phyloP scores from a whole-genome alignment of 2,797 vertebrate species.

The Caiman crocodilus region DNA sequence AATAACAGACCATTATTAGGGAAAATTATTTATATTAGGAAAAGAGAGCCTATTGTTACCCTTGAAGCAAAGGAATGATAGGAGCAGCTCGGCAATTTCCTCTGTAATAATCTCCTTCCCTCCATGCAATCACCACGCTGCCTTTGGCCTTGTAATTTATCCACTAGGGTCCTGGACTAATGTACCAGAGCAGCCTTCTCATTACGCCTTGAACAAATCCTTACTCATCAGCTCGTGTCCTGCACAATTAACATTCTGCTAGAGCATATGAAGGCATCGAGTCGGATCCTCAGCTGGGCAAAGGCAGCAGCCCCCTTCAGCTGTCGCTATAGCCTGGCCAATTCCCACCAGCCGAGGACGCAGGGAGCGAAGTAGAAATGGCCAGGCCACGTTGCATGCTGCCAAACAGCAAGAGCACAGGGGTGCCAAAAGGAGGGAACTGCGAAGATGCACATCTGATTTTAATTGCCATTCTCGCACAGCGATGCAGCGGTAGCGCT shows the following conservation, averaged over 20 bases:
- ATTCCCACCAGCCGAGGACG: fast-evolving
- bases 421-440: no score
- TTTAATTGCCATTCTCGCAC: no score
- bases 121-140: neutral
- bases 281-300: fast-evolving
- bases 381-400: fast-evolving
- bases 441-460: no score
- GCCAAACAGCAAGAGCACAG: fast-evolving
- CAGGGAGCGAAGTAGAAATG: neutral
- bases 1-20: neutral
- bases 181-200: conserved; percentile 24
- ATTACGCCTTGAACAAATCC: conserved; percentile 11
- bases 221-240: neutral
- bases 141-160: conserved; percentile 54
- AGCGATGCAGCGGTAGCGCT: no score
- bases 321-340: neutral
- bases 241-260: neutral
- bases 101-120: conserved; percentile 65
- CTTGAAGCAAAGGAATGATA: neutral
- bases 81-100: conserved; percentile 65
- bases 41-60: conserved; percentile 53
- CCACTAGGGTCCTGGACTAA: conserved; percentile 31
- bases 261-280: neutral
- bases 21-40: conserved; percentile 44
- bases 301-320: neutral